Base-by-base conservation (phyloP, 2,797 vertebrate species). In the Coregonus ussuriensis region DNA sequence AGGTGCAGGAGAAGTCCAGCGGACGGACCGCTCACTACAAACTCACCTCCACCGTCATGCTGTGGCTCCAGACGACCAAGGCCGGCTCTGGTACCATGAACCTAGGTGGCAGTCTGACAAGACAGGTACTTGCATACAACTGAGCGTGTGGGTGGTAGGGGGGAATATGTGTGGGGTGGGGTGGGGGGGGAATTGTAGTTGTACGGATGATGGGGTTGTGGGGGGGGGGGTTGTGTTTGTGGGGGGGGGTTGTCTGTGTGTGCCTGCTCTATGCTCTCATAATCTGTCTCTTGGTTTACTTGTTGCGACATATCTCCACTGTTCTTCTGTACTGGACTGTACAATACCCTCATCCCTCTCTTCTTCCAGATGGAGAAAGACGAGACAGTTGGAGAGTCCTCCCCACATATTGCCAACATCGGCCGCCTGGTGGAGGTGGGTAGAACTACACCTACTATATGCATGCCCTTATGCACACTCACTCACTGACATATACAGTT, bases 1-100 rank as follows among this genome's bases (percentile, higher is more conserved):
- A 99, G 91, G 98, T 99, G 92, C 98, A 99, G 98, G 98, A 99
- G 92, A 99, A 99, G 86, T 98, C 98, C 81, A 99, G 97, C 0
- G 98, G 98, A 35, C 97, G 98, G 16, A 98, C 96, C 0, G 98
- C 98, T 87, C 98, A 99, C 90, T 99, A 99, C 92, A 99, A 99
- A 93, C 94, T 99, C 94, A 99, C 98, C 90, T 99, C 98, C 85
- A 99, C 98, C 0, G 98, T 99, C 92, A 99, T 99, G 98, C 94
- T 99, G 83, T 99, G 98, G 98, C 96, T 99, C 89, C 98, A 99
- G 88, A 99, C 98, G 83, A 99, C 97, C 76, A 99, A 99, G 88
- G 96, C 95, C 0, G 97, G 96, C 80, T 99, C 98, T 0, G 98
- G 98, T 65, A 99, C 98, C 84, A 99, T 99, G 97, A 99, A 99